phyloP scores from a whole-genome alignment of 2,113 vertebrate genomes.

The Aldabrachelys gigantea region DNA sequence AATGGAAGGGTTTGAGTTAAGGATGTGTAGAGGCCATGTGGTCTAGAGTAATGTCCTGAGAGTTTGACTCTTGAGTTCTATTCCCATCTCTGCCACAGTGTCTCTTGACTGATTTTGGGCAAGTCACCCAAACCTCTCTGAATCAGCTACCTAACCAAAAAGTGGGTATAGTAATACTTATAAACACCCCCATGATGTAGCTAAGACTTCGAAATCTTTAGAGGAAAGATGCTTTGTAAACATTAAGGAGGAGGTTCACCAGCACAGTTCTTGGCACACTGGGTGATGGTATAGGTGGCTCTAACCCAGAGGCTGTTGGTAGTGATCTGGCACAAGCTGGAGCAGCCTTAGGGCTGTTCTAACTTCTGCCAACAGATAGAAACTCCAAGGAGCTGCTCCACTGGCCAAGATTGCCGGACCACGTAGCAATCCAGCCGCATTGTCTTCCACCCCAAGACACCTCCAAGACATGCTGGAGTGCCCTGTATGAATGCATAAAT shows the following conservation, averaged over 20 bases:
- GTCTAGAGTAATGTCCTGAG: background rate
- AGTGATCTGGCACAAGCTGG: background rate
- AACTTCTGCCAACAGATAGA: background rate
- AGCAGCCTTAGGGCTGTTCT: background rate
- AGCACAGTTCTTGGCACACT: background rate
- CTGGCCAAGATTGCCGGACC: rapidly evolving
- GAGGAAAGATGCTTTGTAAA: background rate
- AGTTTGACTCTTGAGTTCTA: rapidly evolving
- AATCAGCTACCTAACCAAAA: background rate
- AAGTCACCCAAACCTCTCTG: background rate
- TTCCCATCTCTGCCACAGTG: background rate
- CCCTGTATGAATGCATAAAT: slow-evolving; percentile 4
- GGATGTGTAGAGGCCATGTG: background rate
- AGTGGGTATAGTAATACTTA: background rate
- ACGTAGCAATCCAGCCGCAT: background rate
- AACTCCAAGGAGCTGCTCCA: background rate
- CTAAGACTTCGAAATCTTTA: background rate
- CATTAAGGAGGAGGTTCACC: background rate
- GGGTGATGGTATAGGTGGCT: background rate
- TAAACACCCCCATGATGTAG: too few relatives aligned
- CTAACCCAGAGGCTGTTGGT: background rate
- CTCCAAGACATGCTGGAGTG: background rate
- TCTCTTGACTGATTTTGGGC: background rate
- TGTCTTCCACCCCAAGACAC: background rate
- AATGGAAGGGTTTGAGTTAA: background rate